phyloP scores from a whole-genome alignment of 2,888 invertebrate species.

The Melieria omissa region DNA sequence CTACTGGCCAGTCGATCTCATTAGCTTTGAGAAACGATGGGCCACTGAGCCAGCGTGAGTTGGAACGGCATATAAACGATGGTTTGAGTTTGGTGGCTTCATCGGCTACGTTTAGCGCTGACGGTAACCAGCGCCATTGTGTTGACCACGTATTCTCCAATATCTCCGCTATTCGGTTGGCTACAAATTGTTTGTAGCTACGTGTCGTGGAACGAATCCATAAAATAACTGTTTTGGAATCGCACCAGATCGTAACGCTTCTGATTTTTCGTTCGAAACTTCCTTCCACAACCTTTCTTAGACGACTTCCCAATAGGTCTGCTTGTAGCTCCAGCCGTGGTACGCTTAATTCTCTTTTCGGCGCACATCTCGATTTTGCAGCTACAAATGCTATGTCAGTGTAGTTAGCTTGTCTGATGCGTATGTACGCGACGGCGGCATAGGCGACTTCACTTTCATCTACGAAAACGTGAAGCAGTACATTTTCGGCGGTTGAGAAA shows the following conservation, averaged over 20 bases:
- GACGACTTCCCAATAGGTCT: too few relatives aligned
- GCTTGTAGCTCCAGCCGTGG: too few relatives aligned
- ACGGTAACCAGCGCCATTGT: conserved; percentile 5
- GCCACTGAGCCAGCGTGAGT: conserved; percentile 10
- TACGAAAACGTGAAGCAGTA: neutral
- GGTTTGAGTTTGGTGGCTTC: neutral
- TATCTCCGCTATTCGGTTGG: neutral
- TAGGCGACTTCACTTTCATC: neutral
- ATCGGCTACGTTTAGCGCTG: neutral
- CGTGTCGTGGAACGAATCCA: conserved; percentile 14
- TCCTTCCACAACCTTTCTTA: too few relatives aligned
- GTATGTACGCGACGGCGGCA: conserved; percentile 1
- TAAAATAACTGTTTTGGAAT: conserved; percentile 8
- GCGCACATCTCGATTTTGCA: conserved; percentile 2
- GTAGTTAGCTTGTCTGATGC: neutral
- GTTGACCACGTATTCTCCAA: neutral
- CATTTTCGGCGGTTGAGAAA: neutral
- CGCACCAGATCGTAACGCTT: neutral
- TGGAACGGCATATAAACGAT: neutral
- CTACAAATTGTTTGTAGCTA: conserved; percentile 10
- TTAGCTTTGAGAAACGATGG: neutral
- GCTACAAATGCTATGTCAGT: neutral
- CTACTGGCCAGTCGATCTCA: neutral
- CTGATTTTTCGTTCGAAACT: too few relatives aligned
- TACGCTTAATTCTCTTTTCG: neutral